Evolutionary conservation across 2,888 invertebrate species (phyloP).

Genomic region (Chymomyza amoena): DNA sequence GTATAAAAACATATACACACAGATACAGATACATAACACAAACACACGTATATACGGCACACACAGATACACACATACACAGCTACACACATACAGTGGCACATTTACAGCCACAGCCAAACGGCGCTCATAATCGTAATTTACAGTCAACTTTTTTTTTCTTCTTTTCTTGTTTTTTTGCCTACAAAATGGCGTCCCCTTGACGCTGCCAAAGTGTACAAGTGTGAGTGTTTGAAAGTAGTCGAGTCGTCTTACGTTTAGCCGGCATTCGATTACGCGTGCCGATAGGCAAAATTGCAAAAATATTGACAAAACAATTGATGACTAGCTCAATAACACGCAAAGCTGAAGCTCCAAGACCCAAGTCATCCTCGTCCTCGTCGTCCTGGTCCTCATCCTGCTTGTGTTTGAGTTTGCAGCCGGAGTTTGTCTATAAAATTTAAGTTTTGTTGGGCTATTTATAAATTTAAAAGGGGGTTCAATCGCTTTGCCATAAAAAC

Average conservation of each 20-base stretch:
- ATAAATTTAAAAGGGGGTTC: neutral
- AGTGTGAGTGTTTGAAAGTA: neutral
- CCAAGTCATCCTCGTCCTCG: neutral
- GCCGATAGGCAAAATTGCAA: conserved; percentile 60
- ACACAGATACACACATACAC: neutral
- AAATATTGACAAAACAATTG: conserved; percentile 73
- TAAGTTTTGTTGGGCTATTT: neutral
- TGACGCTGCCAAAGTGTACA: neutral
- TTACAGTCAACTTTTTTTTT: neutral
- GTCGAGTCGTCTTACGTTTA: conserved; percentile 5
- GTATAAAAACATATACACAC: neutral
- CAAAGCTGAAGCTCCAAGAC: conserved; percentile 29
- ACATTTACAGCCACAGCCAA: neutral
- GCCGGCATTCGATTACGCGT: conserved; percentile 44
- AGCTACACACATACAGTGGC: neutral
- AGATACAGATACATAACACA: neutral
- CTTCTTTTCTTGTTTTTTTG: neutral
- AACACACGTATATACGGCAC: neutral
- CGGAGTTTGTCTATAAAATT: neutral
- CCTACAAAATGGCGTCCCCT: neutral
- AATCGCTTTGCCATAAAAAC: neutral
- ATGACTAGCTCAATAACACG: conserved; percentile 50
- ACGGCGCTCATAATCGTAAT: neutral
- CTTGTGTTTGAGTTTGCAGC: neutral
- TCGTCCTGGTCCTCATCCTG: neutral